Base-by-base conservation (phyloP, 2,113 vertebrate genomes). In the Dissostichus mawsoni region DNA sequence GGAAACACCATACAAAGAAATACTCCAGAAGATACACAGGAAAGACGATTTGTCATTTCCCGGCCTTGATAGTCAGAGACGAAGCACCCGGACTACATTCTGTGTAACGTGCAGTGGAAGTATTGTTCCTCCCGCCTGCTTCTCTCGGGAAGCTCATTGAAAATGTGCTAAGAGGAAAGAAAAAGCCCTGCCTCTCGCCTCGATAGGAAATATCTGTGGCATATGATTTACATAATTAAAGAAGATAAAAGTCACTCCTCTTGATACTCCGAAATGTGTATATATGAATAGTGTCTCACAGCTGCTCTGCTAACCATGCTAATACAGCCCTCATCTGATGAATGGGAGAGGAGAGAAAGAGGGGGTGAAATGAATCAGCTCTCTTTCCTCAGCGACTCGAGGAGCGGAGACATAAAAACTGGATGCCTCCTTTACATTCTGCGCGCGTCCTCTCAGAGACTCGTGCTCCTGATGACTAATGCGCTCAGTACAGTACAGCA, bases 151-250 rank as follows among this genome's bases (percentile, higher is more conserved):
- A 55, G 56, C 76, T 88, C 66, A 75, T 57, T 69, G 74, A 85
- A 76, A 80, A 69, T 84, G 66, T 78, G 45, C 91, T 79, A 59
- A 75, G 56, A 81, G 66, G 52, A 82, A 82, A 84, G 61, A 71
- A 79, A 82, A 85, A 82, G 12, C 18, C 36, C 66, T 69, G 69
- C 67, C 77, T 80, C 73, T 71, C 6, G 69, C 72, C 76, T 90
- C 87, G 83, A 93, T 84, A 85, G 89, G 66, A 83, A 89, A 90
- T 93, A 90, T 93, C 87, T 87, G 63, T 83, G 78, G 89, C 87
- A 84, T 93, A 78, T 90, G 76, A 92, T 95, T 93, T 92, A 62
- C 92, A 92, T 94, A 94, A 94, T 91, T 91, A 92, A 90, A 92
- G 81, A 61, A 88, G 91, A 92, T 93, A 88, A 92, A 93, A 92